These are phyloP conservation scores for Carassius carassius DNA, from an alignment of 2,113 vertebrate species.

Conservation along the genomic window DNA sequence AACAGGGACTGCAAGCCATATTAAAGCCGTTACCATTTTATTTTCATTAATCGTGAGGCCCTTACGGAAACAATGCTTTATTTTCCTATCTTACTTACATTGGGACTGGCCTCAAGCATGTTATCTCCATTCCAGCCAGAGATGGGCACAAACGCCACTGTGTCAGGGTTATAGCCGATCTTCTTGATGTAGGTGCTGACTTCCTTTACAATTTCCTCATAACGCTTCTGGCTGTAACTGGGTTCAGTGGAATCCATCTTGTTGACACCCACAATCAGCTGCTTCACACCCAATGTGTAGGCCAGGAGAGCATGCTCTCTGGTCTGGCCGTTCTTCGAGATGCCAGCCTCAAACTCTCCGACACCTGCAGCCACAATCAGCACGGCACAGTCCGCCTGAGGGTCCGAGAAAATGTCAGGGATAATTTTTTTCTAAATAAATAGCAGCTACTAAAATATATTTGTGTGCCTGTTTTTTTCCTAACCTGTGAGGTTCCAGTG, in stretches of 20 bases:
- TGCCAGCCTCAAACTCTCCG: slow-evolving; percentile 95
- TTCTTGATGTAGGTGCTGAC: slow-evolving; percentile 99
- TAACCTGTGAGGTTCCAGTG: slow-evolving; percentile 95
- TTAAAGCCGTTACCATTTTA: neutral
- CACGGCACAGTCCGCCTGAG: slow-evolving; percentile 96
- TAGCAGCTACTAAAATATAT: neutral
- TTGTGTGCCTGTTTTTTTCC: neutral
- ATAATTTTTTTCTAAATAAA: neutral
- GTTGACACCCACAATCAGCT: slow-evolving; percentile 95
- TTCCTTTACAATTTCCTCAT: slow-evolving; percentile 97
- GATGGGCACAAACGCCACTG: slow-evolving; percentile 93
- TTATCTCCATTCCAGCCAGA: slow-evolving; percentile 99
- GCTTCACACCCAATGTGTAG: slow-evolving; percentile 95
- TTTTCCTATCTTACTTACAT: slow-evolving; percentile 73
- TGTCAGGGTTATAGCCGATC: slow-evolving; percentile 97
- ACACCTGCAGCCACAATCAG: slow-evolving; percentile 94
- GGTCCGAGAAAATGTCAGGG: neutral
- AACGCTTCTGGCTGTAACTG: slow-evolving; percentile 98
- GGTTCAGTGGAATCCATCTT: slow-evolving; percentile 99
- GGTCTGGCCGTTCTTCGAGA: slow-evolving; percentile 97
- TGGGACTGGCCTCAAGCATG: slow-evolving; percentile 95
- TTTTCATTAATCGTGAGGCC: neutral
- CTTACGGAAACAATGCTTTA: neutral
- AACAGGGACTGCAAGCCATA: neutral
- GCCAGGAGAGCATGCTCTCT: slow-evolving; percentile 96